phyloP scores from a whole-genome alignment of 2,797 vertebrate species.

The Meriones psammophilus region DNA sequence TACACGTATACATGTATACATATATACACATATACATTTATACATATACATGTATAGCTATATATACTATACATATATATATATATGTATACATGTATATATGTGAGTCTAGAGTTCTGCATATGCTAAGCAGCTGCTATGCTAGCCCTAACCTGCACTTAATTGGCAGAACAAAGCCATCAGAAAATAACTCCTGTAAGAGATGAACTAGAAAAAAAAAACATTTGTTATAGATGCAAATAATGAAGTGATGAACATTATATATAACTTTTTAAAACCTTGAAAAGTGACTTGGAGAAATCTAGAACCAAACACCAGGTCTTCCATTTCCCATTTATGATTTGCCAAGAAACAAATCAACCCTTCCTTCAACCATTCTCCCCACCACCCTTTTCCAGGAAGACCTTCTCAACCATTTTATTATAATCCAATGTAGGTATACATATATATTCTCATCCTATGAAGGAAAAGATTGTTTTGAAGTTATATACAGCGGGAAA shows the following conservation, averaged over 20 bases:
- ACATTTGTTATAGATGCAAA: constrained; percentile 1
- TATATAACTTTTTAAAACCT: background rate
- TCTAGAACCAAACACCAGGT: background rate
- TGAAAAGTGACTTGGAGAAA: background rate
- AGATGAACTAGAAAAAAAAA: background rate
- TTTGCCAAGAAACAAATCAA: background rate
- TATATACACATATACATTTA: too few species aligned
- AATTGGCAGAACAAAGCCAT: background rate
- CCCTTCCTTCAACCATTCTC: background rate
- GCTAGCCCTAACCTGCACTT: background rate
- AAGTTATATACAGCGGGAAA: background rate
- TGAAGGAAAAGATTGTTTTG: background rate
- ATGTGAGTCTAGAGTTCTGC: background rate
- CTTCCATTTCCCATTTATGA: background rate
- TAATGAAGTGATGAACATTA: background rate
- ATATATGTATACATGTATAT: too few species aligned
- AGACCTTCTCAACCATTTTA: background rate
- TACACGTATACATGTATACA: too few species aligned
- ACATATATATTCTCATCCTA: background rate
- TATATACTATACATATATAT: too few species aligned
- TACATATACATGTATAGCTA: too few species aligned
- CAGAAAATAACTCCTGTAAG: constrained; percentile 3
- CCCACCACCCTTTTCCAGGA: background rate
- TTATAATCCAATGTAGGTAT: background rate
- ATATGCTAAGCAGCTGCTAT: background rate